Evolutionary conservation across 2,113 vertebrate genomes (phyloP), one percentile per base, ranked within the genome.

Genomic region (Arizona elegans): DNA sequence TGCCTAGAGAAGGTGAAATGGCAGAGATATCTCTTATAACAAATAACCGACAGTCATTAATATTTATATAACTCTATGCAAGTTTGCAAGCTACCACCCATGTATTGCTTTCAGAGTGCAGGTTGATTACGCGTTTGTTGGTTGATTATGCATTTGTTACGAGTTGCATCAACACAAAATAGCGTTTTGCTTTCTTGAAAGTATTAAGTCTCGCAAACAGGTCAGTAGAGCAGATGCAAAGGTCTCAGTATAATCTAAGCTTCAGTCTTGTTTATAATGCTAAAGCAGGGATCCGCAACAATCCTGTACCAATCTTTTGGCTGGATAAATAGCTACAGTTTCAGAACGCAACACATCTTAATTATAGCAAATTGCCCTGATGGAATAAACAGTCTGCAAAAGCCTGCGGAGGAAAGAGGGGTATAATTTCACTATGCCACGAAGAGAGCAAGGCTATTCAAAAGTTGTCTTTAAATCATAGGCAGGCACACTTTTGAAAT

Each of bases 281-380:
- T 95, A 93, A 95, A 91, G 94, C 56, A 33, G 93, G 26, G 90
- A 93, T 92, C 95, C 21, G 95, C 91, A 96, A 92, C 87, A 87
- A 81, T 26, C 23, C 0, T 1, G 91, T 54, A 88, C 91, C 75
- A 8, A 89, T 92, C 94, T 70, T 53, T 95, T 97, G 97, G 93
- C 89, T 94, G 92, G 89, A 96, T 96, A 97, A 97, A 94, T 91
- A 59, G 95, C 96, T 97, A 89, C 54, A 95, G 70, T 96, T 97
- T 96, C 95, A 95, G 96, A 97, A 95, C 89, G 6, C 47, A 50
- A 96, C 85, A 96, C 52, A 53, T 95, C 94, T 94, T 97, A 97
- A 98, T 97, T 97, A 97, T 86, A 95, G 92, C 91, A 97, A 97
- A 97, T 97, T 96, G 96, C 96, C 96, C 96, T 97, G 95, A 93